Base-by-base conservation (phyloP, 2,888 invertebrate genomes). In the Heteromurus nitidus region DNA sequence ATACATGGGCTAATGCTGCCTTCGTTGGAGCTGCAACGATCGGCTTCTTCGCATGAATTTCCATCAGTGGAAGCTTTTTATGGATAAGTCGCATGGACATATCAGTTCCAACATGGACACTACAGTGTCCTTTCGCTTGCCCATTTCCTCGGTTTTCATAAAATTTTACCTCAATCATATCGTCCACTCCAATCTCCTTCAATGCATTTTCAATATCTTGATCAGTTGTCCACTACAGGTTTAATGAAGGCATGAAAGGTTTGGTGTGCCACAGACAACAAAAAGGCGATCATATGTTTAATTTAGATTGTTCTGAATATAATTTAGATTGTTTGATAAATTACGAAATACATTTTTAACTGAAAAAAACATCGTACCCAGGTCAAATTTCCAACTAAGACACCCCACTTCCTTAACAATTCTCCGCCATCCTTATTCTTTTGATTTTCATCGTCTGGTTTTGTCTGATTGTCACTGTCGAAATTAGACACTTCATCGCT, bases 71-170 rank as follows among this genome's bases (percentile, higher is more conserved):
- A 84, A 99, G 91, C 87, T 96, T 93, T 87, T 99, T 99, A 93
- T 98, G 93, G 81, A 97, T 94, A 88, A 94, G 91, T 73, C 96
- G 92, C 90, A 96, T 93, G 87, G 98, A 97, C 85, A 93, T 92
- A 88, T 99, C 98, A 0, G 97, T 97, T 20, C 95, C 96, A 86
- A 99, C 91, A 1, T 96, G 95, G 87, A 98, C 94, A 67, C 97
- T 95, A 89, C 98, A 98, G 91, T 98, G 99, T 42, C 99, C 97
- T 91, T 98, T 98, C 0, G 97, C 97, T 90, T 98, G 98, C 28
- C 98, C 98, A 91, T 98, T 98, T 42, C 97, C 95, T 88, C 99
- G 93, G 91, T 99, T 99, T 90, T 99, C 99, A 91, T 98, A 98
- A 91, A 99, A 99, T 91, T 98, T 99, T 55, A 99, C 97, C 89